Percentiles rank a stretch among this genome's conserved stretches.
Conservation (phyloP, 2,888 invertebrate genomes). For the Actias luna region DNA sequence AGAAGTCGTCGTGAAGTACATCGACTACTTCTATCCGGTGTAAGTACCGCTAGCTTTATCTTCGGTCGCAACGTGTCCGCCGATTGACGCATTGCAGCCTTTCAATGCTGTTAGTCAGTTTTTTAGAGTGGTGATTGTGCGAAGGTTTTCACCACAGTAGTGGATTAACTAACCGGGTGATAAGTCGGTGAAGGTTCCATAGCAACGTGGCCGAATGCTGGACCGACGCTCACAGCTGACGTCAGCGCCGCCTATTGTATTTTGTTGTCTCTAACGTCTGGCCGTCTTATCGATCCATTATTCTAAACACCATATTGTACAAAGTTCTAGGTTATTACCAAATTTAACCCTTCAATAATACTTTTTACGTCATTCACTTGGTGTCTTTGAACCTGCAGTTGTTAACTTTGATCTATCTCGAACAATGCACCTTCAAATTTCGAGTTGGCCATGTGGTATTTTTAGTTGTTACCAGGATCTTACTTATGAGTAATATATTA, state of each 20-base stretch:
- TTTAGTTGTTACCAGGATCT: slow-evolving; percentile 8
- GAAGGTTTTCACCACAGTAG: slow-evolving; percentile 64
- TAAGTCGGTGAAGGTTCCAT: slow-evolving; percentile 78
- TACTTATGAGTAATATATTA: slow-evolving; percentile 27
- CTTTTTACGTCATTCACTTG: slow-evolving; percentile 5
- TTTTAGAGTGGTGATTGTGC: slow-evolving; percentile 42
- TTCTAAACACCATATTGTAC: slow-evolving; percentile 56
- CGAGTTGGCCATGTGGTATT: slow-evolving; percentile 1
- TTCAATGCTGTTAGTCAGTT: slow-evolving; percentile 29
- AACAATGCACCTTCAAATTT: slow-evolving; percentile 8
- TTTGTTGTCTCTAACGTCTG: slow-evolving; percentile 59
- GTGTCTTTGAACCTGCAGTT: slow-evolving; percentile 5
- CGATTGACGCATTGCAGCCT: slow-evolving; percentile 62
- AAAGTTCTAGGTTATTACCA: slow-evolving; percentile 32
- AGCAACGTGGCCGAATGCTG: slow-evolving; percentile 63
- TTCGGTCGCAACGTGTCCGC: slow-evolving; percentile 31
- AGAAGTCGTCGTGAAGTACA: slow-evolving; percentile 86
- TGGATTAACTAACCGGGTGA: slow-evolving; percentile 65
- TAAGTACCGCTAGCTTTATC: slow-evolving; percentile 73
- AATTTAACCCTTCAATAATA: background rate
- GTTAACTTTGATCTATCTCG: background rate
- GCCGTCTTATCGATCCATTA: slow-evolving; percentile 72
- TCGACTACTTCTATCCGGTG: slow-evolving; percentile 87
- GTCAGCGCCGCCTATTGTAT: slow-evolving; percentile 71
- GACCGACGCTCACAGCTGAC: slow-evolving; percentile 63